These are phyloP conservation scores for Drosophila kuntzei DNA, from an alignment of 2,888 invertebrate species.

Conservation along the genomic window DNA sequence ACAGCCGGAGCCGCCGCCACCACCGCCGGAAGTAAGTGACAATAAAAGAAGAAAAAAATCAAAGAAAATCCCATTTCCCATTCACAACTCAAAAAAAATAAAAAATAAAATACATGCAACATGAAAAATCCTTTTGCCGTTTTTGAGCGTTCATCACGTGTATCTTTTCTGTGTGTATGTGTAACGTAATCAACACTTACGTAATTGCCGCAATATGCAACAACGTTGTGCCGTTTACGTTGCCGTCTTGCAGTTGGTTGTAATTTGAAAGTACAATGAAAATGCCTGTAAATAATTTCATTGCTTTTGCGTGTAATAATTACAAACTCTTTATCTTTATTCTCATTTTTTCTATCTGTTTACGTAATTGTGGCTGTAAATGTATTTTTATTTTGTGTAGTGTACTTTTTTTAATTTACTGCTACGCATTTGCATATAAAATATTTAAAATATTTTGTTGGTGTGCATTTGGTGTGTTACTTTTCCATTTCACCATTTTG, in stretches of 20 bases:
- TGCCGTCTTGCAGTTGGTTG: slow-evolving; percentile 76
- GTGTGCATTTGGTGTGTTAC: slow-evolving; percentile 52
- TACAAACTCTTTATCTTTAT: not conserved
- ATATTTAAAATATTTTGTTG: slow-evolving; percentile 74
- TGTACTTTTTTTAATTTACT: slow-evolving; percentile 27
- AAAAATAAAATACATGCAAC: slow-evolving; percentile 33
- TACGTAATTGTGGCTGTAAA: slow-evolving; percentile 23
- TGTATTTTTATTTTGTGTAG: slow-evolving; percentile 21
- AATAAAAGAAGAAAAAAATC: slow-evolving; percentile 31
- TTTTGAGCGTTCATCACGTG: slow-evolving; percentile 51
- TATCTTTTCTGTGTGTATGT: slow-evolving; percentile 57
- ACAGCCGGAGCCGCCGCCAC: slow-evolving; percentile 70
- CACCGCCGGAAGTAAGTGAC: slow-evolving; percentile 76
- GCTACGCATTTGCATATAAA: slow-evolving; percentile 73
- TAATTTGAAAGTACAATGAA: slow-evolving; percentile 82
- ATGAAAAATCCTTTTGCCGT: slow-evolving; percentile 46
- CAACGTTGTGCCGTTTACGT: slow-evolving; percentile 72
- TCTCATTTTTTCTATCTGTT: slow-evolving; percentile 34
- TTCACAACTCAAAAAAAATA: slow-evolving; percentile 26
- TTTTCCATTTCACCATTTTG: slow-evolving; percentile 15
- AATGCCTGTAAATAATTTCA: slow-evolving; percentile 83
- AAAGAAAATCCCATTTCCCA: slow-evolving; percentile 33
- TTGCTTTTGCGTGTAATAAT: slow-evolving; percentile 60
- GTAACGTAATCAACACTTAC: slow-evolving; percentile 72
- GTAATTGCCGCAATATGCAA: slow-evolving; percentile 60